phyloP scores from a whole-genome alignment of 1,140 invertebrate genomes.

The Drosophila sproati region DNA sequence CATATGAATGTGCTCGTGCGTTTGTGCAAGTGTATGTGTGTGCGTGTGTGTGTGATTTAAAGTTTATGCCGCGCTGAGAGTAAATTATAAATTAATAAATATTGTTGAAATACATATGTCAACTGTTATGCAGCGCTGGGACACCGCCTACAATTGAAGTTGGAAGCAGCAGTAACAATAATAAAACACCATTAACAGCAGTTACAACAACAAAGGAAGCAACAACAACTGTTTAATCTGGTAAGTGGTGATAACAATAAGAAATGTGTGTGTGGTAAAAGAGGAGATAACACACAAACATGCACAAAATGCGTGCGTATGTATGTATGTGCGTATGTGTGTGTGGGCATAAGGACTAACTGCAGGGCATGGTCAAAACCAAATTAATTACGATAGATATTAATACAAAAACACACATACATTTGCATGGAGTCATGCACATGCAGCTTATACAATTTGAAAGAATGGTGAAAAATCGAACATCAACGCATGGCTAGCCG shows the following conservation, averaged over 20 bases:
- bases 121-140: slow-evolving; percentile 45
- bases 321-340: slow-evolving; percentile 12
- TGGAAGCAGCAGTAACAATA: slow-evolving; percentile 1
- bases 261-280: neutral
- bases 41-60: slow-evolving; percentile 11
- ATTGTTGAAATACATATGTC: slow-evolving; percentile 20
- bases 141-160: slow-evolving; percentile 48
- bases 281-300: neutral
- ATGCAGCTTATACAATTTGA: slow-evolving; percentile 44
- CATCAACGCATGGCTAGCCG: slow-evolving; percentile 63
- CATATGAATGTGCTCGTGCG: neutral
- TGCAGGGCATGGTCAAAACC: slow-evolving; percentile 37
- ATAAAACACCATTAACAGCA: neutral
- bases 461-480: slow-evolving; percentile 79
- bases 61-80: slow-evolving; percentile 11
- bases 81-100: slow-evolving; percentile 17
- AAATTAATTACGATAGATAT: slow-evolving; percentile 43
- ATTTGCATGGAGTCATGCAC: slow-evolving; percentile 10
- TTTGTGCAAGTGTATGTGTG: neutral
- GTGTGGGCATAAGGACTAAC: slow-evolving; percentile 6
- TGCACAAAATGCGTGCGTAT: neutral
- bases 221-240: slow-evolving; percentile 28
- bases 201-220: slow-evolving; percentile 2
- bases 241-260: slow-evolving; percentile 20
- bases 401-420: slow-evolving; percentile 3